Evolutionary conservation across 2,797 vertebrate species (phyloP), one percentile per base, ranked within the genome.

Genomic region (Chaunax sp.): DNA sequence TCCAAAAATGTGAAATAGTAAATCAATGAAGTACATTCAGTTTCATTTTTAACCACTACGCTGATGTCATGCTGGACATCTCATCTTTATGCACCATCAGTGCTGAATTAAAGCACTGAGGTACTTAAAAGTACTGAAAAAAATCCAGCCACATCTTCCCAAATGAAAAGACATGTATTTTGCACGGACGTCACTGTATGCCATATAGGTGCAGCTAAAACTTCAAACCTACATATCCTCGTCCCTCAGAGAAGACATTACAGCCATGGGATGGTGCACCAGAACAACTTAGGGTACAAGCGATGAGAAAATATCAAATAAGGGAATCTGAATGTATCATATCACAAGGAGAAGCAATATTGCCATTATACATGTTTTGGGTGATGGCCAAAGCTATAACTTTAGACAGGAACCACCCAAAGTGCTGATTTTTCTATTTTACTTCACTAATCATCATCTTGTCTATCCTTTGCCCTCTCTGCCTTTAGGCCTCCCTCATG

Each of bases 301-400:
- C 38, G 6, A 16, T 40, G 38, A 40, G 38, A 40, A 40, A 40
- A 40, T 40, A 40, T 40, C 38, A 35, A 35, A 35, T 35, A 4
- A 35, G 0, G 38, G 4, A 40, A 15, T 4, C 13, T 3, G 10
- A n/a, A n/a, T n/a, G n/a, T n/a, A n/a, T n/a, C n/a, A n/a, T n/a
- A 11, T 37, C 10, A 16, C 15, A 12, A 12, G 5, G 38, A 15
- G 38, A 4, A 40, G 14, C 15, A 15, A 40, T 38, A 64, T 30
- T 41, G 19, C 62, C 49, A 64, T 19, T 9, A 20, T 22, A 33
- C 70, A 16, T 15, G 20, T 50, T 64, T 10, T n/a, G 6, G 46
- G n/a, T n/a, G 44, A 74, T 51, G 63, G 81, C 14, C 14, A 3
- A 6, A 19, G 30, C 59, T 30, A 1, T 53, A 80, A 66, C 58